Evolutionary conservation across 2,113 vertebrate genomes (phyloP), one percentile per base, ranked within the genome.

Genomic region (Ailuropoda melanoleuca): DNA sequence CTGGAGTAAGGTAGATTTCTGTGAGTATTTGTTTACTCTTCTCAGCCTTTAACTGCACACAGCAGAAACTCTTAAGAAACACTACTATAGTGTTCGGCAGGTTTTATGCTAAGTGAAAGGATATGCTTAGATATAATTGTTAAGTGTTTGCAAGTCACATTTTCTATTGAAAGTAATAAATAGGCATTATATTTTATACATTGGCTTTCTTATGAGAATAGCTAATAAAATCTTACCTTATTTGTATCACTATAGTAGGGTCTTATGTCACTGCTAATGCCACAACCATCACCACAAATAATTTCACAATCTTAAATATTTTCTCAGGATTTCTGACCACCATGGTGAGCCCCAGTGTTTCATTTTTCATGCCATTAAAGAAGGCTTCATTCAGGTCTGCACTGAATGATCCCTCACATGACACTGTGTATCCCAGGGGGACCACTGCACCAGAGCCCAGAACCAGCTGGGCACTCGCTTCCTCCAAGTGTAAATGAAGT

Each of bases 401-500:
- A 24, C 24, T 5, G 29, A 89, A n/a, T 43, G 46, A 46, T 4
- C 29, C 46, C 24, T 68, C 37, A n/a, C 3, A 6, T 31, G 26
- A 75, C 31, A 34, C 5, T 14, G 26, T 58, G 9, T 29, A 18
- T 1, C 1, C 1, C 12, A 62, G 19, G 31, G 39, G n/a, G 10
- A 31, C 19, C 17, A 46, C 23, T 70, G 72, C 0, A 56, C 8
- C 18, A 6, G n/a, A n/a, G 39, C 23, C 48, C 46, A n/a, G 31
- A 82, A 46, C 37, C 19, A 66, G 12, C 43, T 62, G 29, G 18
- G 1, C 48, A 78, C 29, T 34, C 8, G 37, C 11, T 78, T 92
- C 46, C 24, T 83, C n/a, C 0, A 9, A 23, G 6, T 5, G 3
- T 53, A 15, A 10, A 5, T 62, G 1, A 21, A 77, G 1, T 55